Evolutionary conservation across 92 coral and sea anemone genomes (phyloP).

Genomic region (Epizoanthus ramosus): DNA sequence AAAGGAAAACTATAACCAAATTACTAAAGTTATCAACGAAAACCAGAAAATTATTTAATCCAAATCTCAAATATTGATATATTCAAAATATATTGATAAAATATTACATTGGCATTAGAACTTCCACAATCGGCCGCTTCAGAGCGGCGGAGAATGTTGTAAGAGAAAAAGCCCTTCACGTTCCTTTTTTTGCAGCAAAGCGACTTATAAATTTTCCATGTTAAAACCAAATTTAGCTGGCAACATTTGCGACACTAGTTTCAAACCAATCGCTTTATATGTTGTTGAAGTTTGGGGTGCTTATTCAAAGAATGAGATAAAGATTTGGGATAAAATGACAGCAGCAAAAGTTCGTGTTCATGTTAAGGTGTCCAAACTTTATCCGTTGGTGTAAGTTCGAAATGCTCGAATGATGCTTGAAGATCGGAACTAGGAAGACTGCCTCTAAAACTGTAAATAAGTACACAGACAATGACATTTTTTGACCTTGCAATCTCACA

Average conservation of each 20-base stretch:
- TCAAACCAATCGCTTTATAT: constrained; percentile 18
- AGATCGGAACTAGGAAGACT: constrained; percentile 39
- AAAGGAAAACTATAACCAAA: too few species aligned
- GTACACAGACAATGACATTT: constrained; percentile 21
- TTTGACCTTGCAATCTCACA: neutral
- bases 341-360: constrained; percentile 19
- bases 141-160: too few species aligned
- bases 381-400: constrained; percentile 30
- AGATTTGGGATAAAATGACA: constrained; percentile 29
- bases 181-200: neutral
- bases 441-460: constrained; percentile 8
- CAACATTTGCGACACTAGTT: neutral
- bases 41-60: neutral
- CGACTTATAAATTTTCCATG: neutral
- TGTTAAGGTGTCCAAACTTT: constrained; percentile 33
- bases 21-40: too few species aligned
- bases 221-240: neutral
- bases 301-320: constrained; percentile 18
- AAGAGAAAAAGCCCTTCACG: neutral
- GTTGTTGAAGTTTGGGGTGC: constrained; percentile 31
- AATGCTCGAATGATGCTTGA: constrained; percentile 1
- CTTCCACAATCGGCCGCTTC: too few species aligned
- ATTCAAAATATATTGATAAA: neutral
- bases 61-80: neutral
- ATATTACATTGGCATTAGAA: too few species aligned